A percentile compares a stretch with the other conserved stretches of the same genome.
phyloP scores from a whole-genome alignment of 2,113 vertebrate genomes.

The Gallinago jamesoni region DNA sequence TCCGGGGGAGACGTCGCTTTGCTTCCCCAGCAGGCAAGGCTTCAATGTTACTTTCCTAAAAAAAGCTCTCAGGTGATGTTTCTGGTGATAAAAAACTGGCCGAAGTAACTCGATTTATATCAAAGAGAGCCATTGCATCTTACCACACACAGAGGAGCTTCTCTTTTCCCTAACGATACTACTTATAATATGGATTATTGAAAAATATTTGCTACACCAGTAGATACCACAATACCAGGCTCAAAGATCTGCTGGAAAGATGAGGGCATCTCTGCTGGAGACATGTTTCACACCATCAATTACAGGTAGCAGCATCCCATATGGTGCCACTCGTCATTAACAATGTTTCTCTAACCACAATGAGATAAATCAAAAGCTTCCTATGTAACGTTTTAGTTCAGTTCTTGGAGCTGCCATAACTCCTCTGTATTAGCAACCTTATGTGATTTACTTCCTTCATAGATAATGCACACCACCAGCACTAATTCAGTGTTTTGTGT shows the following conservation, averaged over 20 bases:
- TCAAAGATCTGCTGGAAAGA: too few species aligned
- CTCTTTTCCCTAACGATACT: background rate
- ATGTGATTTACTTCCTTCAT: background rate
- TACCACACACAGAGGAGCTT: too few species aligned
- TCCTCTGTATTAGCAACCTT: background rate
- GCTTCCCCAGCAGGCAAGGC: rapidly evolving
- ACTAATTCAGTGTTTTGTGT: rapidly evolving
- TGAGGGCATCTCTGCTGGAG: rapidly evolving
- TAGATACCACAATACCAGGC: background rate
- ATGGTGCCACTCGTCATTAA: rapidly evolving
- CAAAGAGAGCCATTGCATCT: background rate
- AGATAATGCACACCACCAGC: background rate
- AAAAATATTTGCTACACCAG: background rate
- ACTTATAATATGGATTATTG: rapidly evolving
- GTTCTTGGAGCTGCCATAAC: background rate
- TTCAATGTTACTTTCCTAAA: background rate
- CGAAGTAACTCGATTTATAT: background rate
- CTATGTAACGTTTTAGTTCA: background rate
- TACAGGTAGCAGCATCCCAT: rapidly evolving
- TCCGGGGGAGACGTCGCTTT: rapidly evolving
- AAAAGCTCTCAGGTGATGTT: background rate
- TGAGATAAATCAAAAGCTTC: background rate
- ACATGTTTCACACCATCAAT: rapidly evolving
- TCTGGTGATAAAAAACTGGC: background rate
- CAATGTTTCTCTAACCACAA: background rate